These are phyloP conservation scores for Apotomis turbidana DNA, from an alignment of 2,888 invertebrate genomes.

Conservation along the genomic window DNA sequence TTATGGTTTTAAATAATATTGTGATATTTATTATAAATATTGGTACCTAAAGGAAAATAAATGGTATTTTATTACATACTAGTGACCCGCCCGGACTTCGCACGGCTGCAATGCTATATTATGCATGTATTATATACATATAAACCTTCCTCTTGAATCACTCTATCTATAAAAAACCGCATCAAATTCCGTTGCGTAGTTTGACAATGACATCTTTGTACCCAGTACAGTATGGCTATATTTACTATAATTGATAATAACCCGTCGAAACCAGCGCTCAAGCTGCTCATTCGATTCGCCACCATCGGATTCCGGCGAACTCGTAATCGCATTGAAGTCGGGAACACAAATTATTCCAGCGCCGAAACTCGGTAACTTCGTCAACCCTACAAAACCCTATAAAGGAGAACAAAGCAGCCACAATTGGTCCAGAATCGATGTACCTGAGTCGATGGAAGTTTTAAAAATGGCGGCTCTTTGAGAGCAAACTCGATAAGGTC, in stretches of 20 bases:
- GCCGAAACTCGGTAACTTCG: conserved; percentile 80
- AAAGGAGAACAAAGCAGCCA: conserved; percentile 82
- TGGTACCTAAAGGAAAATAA: no score
- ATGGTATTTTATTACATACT: no score
- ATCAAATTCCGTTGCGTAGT: no score
- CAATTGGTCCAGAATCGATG: conserved; percentile 72
- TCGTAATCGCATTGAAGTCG: conserved; percentile 77
- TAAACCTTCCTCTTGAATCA: no score
- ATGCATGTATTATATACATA: no score
- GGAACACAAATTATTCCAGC: conserved; percentile 80
- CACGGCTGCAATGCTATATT: no score
- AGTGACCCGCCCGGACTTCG: no score
- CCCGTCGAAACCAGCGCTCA: conserved; percentile 61
- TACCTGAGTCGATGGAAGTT: conserved; percentile 78
- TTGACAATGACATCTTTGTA: no score
- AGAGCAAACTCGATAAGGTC: conserved; percentile 78
- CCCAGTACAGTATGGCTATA: no score
- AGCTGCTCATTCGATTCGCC: conserved; percentile 71
- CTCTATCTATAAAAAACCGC: no score
- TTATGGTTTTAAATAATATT: no score
- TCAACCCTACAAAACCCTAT: conserved; percentile 79
- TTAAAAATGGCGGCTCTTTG: conserved; percentile 82
- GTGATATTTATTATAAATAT: no score
- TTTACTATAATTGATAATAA: conserved; percentile 51
- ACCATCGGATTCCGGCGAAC: conserved; percentile 71